Conservation (phyloP, 2,888 invertebrate species). For the Hydrotaea cyrtoneurina region DNA sequence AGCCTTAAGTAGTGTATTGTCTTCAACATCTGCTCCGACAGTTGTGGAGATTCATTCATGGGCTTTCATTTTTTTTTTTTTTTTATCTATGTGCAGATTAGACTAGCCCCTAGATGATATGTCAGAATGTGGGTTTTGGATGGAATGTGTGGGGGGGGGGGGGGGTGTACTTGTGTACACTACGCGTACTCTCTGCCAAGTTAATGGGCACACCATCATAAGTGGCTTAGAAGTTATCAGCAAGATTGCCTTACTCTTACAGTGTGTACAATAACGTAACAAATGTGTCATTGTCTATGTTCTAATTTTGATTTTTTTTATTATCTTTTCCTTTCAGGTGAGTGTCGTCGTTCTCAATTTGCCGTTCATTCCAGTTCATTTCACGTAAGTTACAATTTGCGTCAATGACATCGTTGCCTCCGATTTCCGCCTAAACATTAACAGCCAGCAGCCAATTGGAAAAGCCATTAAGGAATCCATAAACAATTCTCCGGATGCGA, state of each 20-base stretch:
- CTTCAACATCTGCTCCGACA: not conserved
- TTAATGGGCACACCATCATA: too few relatives aligned
- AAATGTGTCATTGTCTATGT: not conserved
- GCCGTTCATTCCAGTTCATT: not conserved
- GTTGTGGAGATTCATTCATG: conserved; percentile 32
- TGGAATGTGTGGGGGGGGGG: too few relatives aligned
- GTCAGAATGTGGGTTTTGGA: not conserved
- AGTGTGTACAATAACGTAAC: too few relatives aligned
- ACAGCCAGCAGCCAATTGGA: not conserved
- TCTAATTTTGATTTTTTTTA: not conserved
- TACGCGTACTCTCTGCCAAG: too few relatives aligned
- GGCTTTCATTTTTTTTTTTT: not conserved
- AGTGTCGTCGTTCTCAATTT: not conserved
- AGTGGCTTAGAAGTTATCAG: too few relatives aligned
- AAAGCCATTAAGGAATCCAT: not conserved
- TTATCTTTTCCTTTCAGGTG: conserved; percentile 9
- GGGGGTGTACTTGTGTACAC: too few relatives aligned
- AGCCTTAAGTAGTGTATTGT: not conserved
- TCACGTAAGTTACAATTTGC: not conserved
- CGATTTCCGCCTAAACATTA: not conserved
- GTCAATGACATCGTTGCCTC: not conserved
- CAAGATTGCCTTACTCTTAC: too few relatives aligned
- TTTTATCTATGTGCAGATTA: too few relatives aligned
- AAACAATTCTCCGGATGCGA: not conserved
- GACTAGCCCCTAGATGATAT: too few relatives aligned